Percentiles rank a stretch among this genome's conserved stretches.
phyloP scores from a whole-genome alignment of 2,113 vertebrate species.

The Leptobrachium leishanense region DNA sequence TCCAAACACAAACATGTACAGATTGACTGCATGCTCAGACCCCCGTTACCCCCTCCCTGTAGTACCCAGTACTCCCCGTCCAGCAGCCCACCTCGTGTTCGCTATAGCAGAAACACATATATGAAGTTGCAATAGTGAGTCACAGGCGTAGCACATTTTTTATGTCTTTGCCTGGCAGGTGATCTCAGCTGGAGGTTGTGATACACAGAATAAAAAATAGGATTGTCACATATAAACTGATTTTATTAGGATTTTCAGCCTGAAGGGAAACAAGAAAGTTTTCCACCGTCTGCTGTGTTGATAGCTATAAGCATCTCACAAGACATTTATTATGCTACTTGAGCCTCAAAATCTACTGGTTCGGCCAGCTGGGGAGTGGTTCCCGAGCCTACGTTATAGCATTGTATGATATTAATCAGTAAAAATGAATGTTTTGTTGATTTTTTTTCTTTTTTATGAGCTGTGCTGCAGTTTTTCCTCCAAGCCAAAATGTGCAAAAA shows the following conservation, averaged over 20 bases:
- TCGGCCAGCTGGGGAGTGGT: conserved; percentile 8
- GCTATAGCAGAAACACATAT: conserved; percentile 22
- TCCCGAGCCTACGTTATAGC: neutral
- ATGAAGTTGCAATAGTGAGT: conserved; percentile 20
- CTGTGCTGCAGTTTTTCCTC: too few species aligned
- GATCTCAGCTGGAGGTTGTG: conserved; percentile 29
- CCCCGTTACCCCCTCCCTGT: too few species aligned
- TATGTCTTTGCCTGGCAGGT: conserved; percentile 31
- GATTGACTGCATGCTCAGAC: too few species aligned
- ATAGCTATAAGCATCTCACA: conserved; percentile 26
- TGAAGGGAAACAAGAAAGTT: conserved; percentile 16
- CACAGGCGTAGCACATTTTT: conserved; percentile 12
- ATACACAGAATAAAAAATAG: conserved; percentile 20
- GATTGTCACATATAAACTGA: conserved; percentile 39
- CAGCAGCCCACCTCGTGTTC: too few species aligned
- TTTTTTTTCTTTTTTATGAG: too few species aligned
- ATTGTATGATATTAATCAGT: neutral
- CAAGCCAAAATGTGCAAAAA: too few species aligned
- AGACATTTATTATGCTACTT: conserved; percentile 37
- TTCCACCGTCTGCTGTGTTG: conserved; percentile 29
- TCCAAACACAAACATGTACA: too few species aligned
- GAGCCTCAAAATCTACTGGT: neutral
- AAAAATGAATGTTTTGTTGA: neutral
- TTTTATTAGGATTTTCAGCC: conserved; percentile 24
- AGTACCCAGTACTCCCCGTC: too few species aligned